Evolutionary conservation across 2,113 vertebrate species (phyloP).

Genomic region (Holacanthus passer): DNA sequence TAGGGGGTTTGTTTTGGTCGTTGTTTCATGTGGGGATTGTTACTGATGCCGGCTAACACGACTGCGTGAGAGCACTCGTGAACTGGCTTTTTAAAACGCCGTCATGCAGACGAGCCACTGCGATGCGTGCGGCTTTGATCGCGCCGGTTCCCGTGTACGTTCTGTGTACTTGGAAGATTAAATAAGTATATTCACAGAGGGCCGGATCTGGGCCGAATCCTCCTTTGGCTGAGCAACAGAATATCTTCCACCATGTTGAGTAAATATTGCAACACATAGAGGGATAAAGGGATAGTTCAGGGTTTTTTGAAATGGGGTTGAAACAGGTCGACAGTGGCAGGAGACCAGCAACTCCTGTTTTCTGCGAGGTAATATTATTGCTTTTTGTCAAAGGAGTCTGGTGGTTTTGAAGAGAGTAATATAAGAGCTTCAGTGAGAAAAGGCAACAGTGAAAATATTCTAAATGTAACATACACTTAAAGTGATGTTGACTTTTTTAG

Average conservation of each 20-base stretch:
- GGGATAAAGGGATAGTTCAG: too few relatives aligned
- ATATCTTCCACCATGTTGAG: background rate
- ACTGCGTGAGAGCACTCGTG: background rate
- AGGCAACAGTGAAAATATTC: too few relatives aligned
- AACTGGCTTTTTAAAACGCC: background rate
- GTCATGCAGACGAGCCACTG: background rate
- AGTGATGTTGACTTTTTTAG: too few relatives aligned
- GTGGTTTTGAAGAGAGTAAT: too few relatives aligned
- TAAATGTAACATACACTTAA: too few relatives aligned
- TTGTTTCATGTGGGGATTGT: background rate
- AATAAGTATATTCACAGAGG: background rate
- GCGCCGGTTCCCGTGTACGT: background rate
- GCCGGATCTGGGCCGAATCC: too few relatives aligned
- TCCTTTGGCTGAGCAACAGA: background rate
- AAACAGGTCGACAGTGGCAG: too few relatives aligned
- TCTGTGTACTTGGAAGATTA: background rate
- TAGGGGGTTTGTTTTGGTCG: background rate
- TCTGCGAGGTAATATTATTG: too few relatives aligned
- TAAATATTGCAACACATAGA: background rate
- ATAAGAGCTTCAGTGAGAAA: too few relatives aligned
- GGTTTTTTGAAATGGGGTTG: too few relatives aligned
- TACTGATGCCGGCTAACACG: background rate
- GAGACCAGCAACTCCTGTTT: too few relatives aligned
- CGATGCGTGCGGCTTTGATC: background rate
- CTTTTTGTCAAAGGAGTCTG: too few relatives aligned